phyloP scores from a whole-genome alignment of 2,888 invertebrate species.

The Archaeoteleia sp. region DNA sequence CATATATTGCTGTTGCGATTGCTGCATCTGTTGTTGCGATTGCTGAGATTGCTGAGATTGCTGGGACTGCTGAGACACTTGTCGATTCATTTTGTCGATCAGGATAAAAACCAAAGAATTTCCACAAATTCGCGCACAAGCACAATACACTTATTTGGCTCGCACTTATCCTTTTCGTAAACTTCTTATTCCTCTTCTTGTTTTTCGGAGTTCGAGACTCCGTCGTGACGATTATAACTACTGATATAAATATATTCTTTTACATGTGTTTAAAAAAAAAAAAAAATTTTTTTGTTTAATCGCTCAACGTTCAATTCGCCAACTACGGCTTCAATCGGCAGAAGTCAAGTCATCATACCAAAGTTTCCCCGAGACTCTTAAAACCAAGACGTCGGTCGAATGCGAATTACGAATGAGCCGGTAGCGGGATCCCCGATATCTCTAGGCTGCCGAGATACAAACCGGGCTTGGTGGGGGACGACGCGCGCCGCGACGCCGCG shows the following conservation, averaged over 20 bases:
- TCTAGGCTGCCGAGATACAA: conserved; percentile 60
- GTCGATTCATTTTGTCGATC: conserved; percentile 92
- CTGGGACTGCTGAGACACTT: conserved; percentile 77
- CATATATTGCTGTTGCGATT: conserved; percentile 75
- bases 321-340: conserved; percentile 79
- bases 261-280: too few relatives aligned
- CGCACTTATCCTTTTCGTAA: conserved; percentile 19
- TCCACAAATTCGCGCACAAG: conserved; percentile 51
- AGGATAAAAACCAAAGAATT: conserved; percentile 56
- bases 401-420: conserved; percentile 90
- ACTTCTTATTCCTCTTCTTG: conserved; percentile 13
- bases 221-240: conserved; percentile 36
- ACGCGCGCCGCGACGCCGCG: conserved; percentile 59
- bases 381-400: conserved; percentile 94
- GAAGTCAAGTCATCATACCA: conserved; percentile 87
- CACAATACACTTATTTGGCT: conserved; percentile 47
- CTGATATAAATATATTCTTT: conserved; percentile 4
- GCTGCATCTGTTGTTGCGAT: conserved; percentile 73
- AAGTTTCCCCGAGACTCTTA: conserved; percentile 76
- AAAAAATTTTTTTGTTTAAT: conserved; percentile 53
- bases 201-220: conserved; percentile 33
- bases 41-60: conserved; percentile 77
- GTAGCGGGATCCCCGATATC: conserved; percentile 78
- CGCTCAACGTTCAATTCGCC: conserved; percentile 32
- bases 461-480: conserved; percentile 58